These are phyloP conservation scores for Octomys mimax DNA, from an alignment of 2,797 vertebrate genomes.

Conservation along the genomic window DNA sequence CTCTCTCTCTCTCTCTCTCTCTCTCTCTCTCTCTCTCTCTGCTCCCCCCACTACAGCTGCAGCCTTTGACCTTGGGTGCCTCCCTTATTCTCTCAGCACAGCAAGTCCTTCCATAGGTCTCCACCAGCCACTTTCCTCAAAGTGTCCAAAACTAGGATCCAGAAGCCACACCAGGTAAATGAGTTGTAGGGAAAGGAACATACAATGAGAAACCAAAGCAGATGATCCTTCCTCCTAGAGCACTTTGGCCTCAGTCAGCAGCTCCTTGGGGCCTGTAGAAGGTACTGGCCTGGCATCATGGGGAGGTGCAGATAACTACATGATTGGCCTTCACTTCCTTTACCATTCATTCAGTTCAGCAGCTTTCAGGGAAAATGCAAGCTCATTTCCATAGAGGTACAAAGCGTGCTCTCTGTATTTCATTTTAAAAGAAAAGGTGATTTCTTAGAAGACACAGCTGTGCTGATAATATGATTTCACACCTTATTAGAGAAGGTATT, in stretches of 20 bases:
- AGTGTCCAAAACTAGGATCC: not conserved
- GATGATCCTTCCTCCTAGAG: not conserved
- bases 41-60: not conserved
- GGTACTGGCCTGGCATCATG: no score
- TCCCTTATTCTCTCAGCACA: not conserved
- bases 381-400: not conserved
- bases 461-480: not conserved
- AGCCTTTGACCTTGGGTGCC: not conserved
- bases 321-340: not conserved
- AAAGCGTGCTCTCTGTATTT: not conserved
- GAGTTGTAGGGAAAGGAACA: not conserved
- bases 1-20: not conserved
- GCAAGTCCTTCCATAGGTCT: not conserved
- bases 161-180: not conserved
- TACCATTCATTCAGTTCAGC: not conserved
- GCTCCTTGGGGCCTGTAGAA: not conserved
- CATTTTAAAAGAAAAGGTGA: conserved; percentile 8
- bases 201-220: not conserved
- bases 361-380: not conserved
- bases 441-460: not conserved
- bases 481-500: not conserved
- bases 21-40: fast-evolving
- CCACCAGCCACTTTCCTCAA: not conserved
- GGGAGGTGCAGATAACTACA: fast-evolving
- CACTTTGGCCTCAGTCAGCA: not conserved